Evolutionary conservation across 2,888 invertebrate genomes (phyloP), one percentile per base, ranked within the genome.

Genomic region (Lepidocyrtinus sp.): DNA sequence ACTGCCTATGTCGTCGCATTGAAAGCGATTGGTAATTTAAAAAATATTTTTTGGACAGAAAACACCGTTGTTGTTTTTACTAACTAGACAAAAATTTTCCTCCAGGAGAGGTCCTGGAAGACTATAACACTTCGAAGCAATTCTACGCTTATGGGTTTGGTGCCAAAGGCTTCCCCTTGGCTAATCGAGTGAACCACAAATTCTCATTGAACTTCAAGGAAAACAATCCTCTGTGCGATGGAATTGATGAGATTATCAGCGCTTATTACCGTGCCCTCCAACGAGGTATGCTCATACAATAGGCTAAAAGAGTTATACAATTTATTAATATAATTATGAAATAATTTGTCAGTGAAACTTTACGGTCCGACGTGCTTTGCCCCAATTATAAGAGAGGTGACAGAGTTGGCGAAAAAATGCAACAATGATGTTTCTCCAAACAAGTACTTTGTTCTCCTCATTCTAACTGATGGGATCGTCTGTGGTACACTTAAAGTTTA

Each of bases 101-200:
- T 45, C 67, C 21, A 81, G 89, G 89, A 1, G 89, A 89, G 73
- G 89, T 90, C 62, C 88, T 90, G 15, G 88, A 89, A 82, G 89
- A 90, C 81, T 82, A 84, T 27, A 72, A 65, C 46, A 46, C 61
- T 26, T 89, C 89, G 77, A 90, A 90, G 82, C 83, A 89, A 76
- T 91, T 91, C 84, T 90, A 90, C n/a, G 90, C 89, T 2, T 88
- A 91, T 61, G 91, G 91, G 1, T 91, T 91, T 87, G 91, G 91
- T 36, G 90, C 90, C 0, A 88, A 89, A 85, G 85, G 90, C 46
- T 89, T 89, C 22, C 89, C 89, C 7, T 87, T 88, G 81, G 88
- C 88, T 1, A 82, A 77, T 55, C 79, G 82, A 24, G 89, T 90
- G 0, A 89, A 89, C 7, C 90, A 90, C 85, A 89, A 90, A 80